Evolutionary conservation across 2,113 vertebrate species (phyloP).

Genomic region (Neomonachus schauinslandi): DNA sequence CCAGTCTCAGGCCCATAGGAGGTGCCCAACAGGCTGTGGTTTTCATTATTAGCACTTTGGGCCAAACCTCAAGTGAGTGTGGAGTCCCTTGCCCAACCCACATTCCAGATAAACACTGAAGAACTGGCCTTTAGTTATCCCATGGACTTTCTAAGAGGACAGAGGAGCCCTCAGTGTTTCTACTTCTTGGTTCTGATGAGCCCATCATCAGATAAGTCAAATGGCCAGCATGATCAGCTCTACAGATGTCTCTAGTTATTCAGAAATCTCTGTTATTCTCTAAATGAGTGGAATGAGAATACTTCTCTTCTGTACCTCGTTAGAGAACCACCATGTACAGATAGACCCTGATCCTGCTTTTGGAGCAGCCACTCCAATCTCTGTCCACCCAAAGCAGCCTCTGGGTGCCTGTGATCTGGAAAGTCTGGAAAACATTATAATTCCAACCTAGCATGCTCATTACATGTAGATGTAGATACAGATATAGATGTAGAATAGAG

Average conservation of each 20-base stretch:
- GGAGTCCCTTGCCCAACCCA: too few relatives aligned
- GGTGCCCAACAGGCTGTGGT: neutral
- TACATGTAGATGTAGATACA: neutral
- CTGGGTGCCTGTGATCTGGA: neutral
- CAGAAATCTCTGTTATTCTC: neutral
- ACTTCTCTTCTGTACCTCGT: neutral
- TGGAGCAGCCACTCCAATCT: neutral
- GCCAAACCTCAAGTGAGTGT: neutral
- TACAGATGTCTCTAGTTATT: neutral
- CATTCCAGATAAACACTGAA: neutral
- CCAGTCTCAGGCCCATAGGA: neutral
- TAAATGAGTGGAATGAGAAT: neutral
- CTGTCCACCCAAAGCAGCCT: neutral
- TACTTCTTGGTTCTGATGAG: neutral
- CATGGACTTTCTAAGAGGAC: neutral
- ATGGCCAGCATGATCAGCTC: neutral
- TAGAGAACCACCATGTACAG: neutral
- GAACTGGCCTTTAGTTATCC: neutral
- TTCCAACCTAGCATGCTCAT: neutral
- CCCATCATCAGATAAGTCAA: neutral
- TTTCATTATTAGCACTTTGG: neutral
- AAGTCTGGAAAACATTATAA: neutral
- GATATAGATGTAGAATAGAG: neutral
- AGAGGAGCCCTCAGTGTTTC: neutral
- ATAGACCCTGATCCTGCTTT: neutral